Evolutionary conservation across 1,140 invertebrate genomes (phyloP), one percentile per base, ranked within the genome.

Genomic region (Habropoda laboriosa): DNA sequence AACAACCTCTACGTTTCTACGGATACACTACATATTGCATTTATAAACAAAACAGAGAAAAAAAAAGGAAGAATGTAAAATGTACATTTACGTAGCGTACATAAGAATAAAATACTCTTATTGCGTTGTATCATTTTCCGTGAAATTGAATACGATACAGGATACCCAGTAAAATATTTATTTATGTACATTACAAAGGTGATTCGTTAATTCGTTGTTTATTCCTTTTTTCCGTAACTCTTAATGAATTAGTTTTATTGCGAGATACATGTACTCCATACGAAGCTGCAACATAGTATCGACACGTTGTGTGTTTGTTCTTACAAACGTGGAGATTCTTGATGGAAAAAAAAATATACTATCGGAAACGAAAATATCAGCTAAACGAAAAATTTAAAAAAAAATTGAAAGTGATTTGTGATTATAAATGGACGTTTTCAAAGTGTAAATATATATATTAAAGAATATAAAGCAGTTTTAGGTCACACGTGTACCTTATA

Each of bases 401-500:
- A 67, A 73, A 32, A 30, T 35, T 27, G 13, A 71, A 75, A 76
- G 53, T 75, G 27, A 42, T 61, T 70, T 55, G 53, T 60, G 51
- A 86, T 80, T 70, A 55, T 70, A 68, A 49, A 47, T 32, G 70
- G 49, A 47, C 60, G 30, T n/a, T 66, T 71, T 72, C 73, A 68
- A 83, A 80, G 67, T 86, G 83, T 85, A 86, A 77, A 86, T 86
- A 86, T 82, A 83, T 82, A 81, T 76, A 85, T 85, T 64, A 73
- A 80, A 86, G 49, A 47, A 66, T 86, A 75, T 58, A 71, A 82
- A 71, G 61, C 40, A 73, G 64, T 66, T 76, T 80, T 85, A 79
- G 72, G 40, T 58, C 35, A 47, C 64, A 86, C 32, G 60, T 64
- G 57, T 63, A 75, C 70, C 72, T 86, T 83, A 35, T 76, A 81